Base-by-base conservation (phyloP, 2,797 vertebrate genomes). In the Myiothlypis chrysogaster region DNA sequence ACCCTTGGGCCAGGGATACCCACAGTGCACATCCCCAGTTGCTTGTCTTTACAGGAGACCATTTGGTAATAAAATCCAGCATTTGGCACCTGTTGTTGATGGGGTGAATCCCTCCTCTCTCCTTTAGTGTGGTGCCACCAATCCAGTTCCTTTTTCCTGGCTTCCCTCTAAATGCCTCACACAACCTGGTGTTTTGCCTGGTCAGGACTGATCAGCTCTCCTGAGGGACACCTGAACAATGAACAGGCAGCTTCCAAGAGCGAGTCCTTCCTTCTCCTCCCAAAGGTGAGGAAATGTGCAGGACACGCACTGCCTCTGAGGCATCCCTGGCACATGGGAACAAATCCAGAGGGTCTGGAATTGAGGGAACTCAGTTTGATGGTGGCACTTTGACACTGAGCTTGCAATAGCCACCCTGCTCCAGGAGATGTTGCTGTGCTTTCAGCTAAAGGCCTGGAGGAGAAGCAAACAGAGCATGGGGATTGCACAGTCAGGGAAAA, bases 341-440 rank as follows among this genome's bases (percentile, higher is more conserved):
- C 4, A 8, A 75, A 61, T 15, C 28, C 6, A 2, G 61, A 55
- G 43, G 19, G 30, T 65, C 52, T 52, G 0, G 0, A 28, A 13
- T 1, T 7, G 44, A 39, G 16, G 3, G 37, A 56, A 25, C 17
- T 47, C 12, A 4, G 17, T 82, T 65, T 46, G 64, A 44, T 65
- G 72, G 65, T 1, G 2, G 25, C 41, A 23, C 14, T 83, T 60
- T 19, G 71, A 53, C 44, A 73, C n/a, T 22, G 52, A 80, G 56
- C 88, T 68, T 97, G 97, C 88, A 95, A 60, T 97, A 94, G 77
- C 95, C 65, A 75, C 30, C 57, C 14, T 8, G 60, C 56, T 94
- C 97, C 97, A 97, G 96, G 93, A 97, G 97, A 94, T 96, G 97
- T 46, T 95, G 97, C 97, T 97, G 35, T 97, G 94, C 95, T 92